Conservation (phyloP, 2,113 vertebrate genomes). For the Mastomys natalensis region DNA sequence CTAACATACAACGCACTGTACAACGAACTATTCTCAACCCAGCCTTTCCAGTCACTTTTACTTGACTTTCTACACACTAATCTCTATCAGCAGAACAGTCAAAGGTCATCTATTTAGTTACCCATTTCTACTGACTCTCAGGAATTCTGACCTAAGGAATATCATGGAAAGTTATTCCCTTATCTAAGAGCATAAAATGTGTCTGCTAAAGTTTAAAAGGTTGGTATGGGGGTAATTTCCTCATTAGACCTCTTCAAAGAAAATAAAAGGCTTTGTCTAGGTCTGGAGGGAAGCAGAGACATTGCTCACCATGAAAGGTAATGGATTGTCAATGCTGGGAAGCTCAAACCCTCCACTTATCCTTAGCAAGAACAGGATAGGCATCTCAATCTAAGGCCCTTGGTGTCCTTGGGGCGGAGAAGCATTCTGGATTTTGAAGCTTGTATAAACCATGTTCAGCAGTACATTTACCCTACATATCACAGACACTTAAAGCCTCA, state of each 20-base stretch:
- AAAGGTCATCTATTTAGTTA: conserved; percentile 16
- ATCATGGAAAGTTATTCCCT: conserved; percentile 20
- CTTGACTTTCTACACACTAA: background rate
- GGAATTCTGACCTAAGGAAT: background rate
- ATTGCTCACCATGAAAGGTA: conserved; percentile 65
- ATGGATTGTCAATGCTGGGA: conserved; percentile 13
- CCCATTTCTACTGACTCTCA: background rate
- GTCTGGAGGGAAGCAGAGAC: conserved; percentile 51
- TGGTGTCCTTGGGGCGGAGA: background rate
- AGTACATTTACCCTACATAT: background rate
- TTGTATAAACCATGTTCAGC: fast-evolving
- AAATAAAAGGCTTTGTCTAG: conserved; percentile 65
- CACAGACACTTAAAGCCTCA: fast-evolving
- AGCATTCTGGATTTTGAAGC: background rate
- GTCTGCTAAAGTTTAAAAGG: background rate
- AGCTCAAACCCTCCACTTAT: conserved; percentile 54
- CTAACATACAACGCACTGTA: background rate
- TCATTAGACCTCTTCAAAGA: conserved; percentile 62
- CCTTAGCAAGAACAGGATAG: conserved; percentile 49
- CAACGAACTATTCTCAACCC: background rate
- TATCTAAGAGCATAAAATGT: conserved; percentile 5
- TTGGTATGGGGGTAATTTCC: background rate
- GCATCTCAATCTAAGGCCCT: background rate
- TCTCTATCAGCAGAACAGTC: background rate
- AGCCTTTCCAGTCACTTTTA: conserved; percentile 4